phyloP scores from a whole-genome alignment of 2,113 vertebrate species.

The Lipotes vexillifer region DNA sequence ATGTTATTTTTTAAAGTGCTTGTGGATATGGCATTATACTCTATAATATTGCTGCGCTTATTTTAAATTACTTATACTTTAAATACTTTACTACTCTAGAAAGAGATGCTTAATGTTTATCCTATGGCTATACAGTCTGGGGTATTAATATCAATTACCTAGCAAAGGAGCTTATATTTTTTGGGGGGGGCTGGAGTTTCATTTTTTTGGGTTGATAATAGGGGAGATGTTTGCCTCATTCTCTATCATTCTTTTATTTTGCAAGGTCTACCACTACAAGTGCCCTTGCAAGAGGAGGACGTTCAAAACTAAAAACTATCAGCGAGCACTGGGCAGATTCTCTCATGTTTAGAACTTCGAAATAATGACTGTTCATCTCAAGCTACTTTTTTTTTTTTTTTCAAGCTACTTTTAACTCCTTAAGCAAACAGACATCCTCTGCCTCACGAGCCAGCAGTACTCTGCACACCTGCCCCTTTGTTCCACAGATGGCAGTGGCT shows the following conservation, averaged over 20 bases:
- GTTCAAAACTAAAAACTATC: neutral
- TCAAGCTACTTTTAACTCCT: neutral
- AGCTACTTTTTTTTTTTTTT: neutral
- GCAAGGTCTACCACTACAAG: neutral
- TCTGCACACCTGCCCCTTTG: neutral
- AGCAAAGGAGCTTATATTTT: neutral
- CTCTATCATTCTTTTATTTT: neutral
- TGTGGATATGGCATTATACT: neutral
- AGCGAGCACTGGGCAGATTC: neutral
- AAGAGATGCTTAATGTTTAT: neutral
- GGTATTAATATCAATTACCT: neutral
- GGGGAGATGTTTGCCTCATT: no score
- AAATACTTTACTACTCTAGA: neutral
- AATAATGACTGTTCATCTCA: neutral
- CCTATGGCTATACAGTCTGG: neutral
- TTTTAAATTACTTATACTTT: neutral
- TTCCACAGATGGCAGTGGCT: neutral
- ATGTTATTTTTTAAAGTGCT: neutral
- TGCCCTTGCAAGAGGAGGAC: neutral
- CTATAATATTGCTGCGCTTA: neutral
- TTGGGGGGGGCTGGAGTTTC: neutral
- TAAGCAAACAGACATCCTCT: neutral
- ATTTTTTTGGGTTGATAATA: neutral
- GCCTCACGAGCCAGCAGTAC: neutral
- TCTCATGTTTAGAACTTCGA: neutral